Evolutionary conservation across 2,113 vertebrate species (phyloP), one percentile per base, ranked within the genome.

Genomic region (Platysternon megacephalum): DNA sequence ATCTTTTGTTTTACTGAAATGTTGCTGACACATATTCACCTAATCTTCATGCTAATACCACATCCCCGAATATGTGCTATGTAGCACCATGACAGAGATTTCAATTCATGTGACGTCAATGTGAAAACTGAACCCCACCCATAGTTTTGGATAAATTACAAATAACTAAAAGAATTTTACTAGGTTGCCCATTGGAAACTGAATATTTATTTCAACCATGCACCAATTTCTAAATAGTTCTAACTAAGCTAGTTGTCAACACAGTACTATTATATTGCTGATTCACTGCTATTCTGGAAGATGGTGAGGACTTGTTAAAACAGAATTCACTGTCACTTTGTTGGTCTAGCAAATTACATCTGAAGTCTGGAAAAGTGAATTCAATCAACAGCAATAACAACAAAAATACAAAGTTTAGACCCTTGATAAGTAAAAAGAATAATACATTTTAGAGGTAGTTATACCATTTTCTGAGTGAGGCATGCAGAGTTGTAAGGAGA

Each of bases 141-240:
- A 91, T 52, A 91, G 90, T 1, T 0, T 86, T 79, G 91, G 65
- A 93, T 87, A 97, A 96, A 95, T 95, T 85, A 93, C 68, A 93
- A 91, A 90, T 46, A 76, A 97, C 74, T 53, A 90, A 94, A 95
- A 68, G 87, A 79, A 96, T 90, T 93, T 96, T 94, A 93, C 1
- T 46, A n/a, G 39, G 58, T 74, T 89, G 87, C 92, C 91, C 92
- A 80, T 53, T 85, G 96, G 86, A 97, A 97, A 49, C 39, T 86
- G 93, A 93, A 82, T 95, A 92, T 96, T 96, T 97, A 96, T 96
- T 96, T 96, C 91, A 87, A 51, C 76, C 91, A 76, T n/a, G 61
- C 84, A 95, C 83, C 84, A 79, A 68, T 94, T 96, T 95, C 86
- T 92, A 82, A 95, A 87, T 19, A 81, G 39, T 72, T 87, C 86